Evolutionary conservation across 2,888 invertebrate species (phyloP).

Genomic region (Esperia sulphurella): DNA sequence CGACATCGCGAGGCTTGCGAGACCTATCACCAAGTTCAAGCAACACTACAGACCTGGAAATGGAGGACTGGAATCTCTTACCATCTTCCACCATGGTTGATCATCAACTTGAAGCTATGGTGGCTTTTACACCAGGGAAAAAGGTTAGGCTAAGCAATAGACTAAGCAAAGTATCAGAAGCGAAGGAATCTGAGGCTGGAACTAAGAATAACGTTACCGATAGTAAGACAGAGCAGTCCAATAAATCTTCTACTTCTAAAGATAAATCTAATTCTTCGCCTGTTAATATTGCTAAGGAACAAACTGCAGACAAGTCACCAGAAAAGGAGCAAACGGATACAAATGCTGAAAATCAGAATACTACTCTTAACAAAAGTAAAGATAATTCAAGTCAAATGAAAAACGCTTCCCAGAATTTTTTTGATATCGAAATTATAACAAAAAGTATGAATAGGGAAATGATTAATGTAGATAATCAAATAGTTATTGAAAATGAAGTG

Average conservation of each 20-base stretch:
- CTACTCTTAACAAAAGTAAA: neutral
- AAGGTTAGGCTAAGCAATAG: conserved; percentile 39
- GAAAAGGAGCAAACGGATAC: neutral
- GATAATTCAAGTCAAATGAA: neutral
- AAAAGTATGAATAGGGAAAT: too few species aligned
- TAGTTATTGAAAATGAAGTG: neutral
- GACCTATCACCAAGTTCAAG: conserved; percentile 45
- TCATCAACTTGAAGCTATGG: conserved; percentile 38
- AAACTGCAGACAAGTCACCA: conserved; percentile 20
- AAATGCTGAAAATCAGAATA: neutral
- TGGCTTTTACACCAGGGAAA: conserved; percentile 39
- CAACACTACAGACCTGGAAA: conserved; percentile 54
- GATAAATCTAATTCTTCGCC: conserved; percentile 23
- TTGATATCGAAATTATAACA: too few species aligned
- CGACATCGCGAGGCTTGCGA: conserved; percentile 23
- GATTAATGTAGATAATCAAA: too few species aligned
- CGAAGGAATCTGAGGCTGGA: conserved; percentile 28
- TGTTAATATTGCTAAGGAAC: neutral
- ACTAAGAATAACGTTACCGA: conserved; percentile 15
- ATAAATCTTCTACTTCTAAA: conserved; percentile 17
- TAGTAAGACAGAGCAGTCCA: conserved; percentile 27
- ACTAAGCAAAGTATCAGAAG: conserved; percentile 29
- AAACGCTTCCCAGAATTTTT: neutral
- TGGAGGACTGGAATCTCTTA: conserved; percentile 59
- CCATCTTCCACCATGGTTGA: conserved; percentile 73